Conservation (phyloP, 2,888 invertebrate species). For the Lithophane semibrunnea region DNA sequence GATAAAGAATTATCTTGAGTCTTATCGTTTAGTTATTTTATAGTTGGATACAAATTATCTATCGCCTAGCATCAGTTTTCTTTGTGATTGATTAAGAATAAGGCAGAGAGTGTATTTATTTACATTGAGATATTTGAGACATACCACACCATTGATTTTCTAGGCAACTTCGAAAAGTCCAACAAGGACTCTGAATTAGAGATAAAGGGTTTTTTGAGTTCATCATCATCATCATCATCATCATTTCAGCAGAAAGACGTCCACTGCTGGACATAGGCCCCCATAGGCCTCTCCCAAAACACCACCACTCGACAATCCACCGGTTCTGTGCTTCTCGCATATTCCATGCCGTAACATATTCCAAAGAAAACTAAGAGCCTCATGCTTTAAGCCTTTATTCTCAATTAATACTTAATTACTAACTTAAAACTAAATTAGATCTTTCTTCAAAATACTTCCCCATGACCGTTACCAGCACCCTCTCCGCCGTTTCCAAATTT, state of each 20-base stretch:
- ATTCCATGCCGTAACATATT: neutral
- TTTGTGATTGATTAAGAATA: conserved; percentile 4
- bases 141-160: neutral
- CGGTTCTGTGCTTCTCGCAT: too few species aligned
- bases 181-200: neutral
- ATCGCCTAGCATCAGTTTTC: neutral
- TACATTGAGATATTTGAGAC: neutral
- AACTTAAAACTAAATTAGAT: neutral
- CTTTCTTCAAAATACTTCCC: neutral
- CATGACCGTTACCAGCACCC: neutral
- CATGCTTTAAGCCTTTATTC: conserved; percentile 5
- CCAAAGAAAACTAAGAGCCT: neutral
- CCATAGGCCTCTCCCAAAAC: too few species aligned
- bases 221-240: too few species aligned
- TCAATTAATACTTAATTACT: neutral
- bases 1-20: conserved; percentile 6
- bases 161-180: too few species aligned
- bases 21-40: conserved; percentile 14
- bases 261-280: too few species aligned
- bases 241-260: too few species aligned
- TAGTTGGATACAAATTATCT: neutral
- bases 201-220: neutral
- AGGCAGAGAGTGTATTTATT: neutral
- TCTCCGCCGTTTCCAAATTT: conserved; percentile 5
- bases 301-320: too few species aligned